phyloP scores from a whole-genome alignment of 2,113 vertebrate genomes.

The Sarotherodon lohbergeri region DNA sequence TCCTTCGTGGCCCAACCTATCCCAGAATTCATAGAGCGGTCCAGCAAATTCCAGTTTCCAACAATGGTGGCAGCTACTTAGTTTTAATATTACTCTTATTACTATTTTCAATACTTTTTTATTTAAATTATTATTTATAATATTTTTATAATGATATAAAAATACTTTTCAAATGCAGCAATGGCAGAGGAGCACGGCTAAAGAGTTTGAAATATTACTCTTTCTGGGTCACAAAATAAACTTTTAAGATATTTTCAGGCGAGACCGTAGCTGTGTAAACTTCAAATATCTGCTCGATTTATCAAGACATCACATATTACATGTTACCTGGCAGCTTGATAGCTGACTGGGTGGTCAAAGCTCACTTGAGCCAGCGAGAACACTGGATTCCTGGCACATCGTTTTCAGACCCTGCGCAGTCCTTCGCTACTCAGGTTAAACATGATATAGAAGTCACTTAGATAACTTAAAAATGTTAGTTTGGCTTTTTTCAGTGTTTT shows the following conservation, averaged over 20 bases:
- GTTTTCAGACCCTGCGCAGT: neutral
- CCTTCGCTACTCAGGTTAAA: fast-evolving
- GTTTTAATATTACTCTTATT: neutral
- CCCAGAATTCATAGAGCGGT: neutral
- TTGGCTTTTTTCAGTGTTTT: neutral
- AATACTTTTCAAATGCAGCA: neutral
- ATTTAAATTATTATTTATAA: neutral
- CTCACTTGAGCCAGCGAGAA: fast-evolving
- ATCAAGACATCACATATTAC: neutral
- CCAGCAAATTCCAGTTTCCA: neutral
- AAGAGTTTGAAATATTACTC: neutral
- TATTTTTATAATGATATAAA: neutral
- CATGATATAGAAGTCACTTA: neutral
- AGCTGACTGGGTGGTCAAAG: neutral
- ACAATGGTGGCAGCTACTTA: neutral
- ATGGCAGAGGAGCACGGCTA: neutral
- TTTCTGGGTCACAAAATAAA: neutral
- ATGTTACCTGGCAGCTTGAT: neutral
- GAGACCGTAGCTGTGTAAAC: neutral
- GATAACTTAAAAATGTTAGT: neutral
- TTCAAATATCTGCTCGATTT: neutral
- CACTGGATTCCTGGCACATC: neutral
- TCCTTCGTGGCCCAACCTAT: fast-evolving
- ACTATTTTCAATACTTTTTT: neutral
- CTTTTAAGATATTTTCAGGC: neutral